These are phyloP conservation scores for Apis florea DNA, from an alignment of 1,140 invertebrate genomes.

Conservation along the genomic window DNA sequence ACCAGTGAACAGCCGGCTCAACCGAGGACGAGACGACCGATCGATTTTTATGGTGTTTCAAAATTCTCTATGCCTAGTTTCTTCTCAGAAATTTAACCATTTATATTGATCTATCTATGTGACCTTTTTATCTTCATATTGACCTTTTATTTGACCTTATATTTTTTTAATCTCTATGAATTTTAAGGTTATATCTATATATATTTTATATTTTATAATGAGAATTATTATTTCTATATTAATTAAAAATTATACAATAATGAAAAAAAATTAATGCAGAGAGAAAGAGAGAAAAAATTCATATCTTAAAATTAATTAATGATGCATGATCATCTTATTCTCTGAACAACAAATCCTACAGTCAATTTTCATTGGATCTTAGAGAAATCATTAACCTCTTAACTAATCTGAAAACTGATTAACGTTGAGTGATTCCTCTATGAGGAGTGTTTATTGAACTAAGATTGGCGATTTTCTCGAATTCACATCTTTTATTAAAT, in stretches of 20 bases:
- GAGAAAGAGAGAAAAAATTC: background rate
- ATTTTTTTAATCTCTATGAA: background rate
- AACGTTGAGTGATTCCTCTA: constrained; percentile 34
- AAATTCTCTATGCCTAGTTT: constrained; percentile 57
- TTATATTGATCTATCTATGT: background rate
- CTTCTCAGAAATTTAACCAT: constrained; percentile 34
- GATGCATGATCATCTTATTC: background rate
- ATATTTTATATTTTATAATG: background rate
- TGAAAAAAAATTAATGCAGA: background rate
- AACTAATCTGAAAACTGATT: constrained; percentile 28
- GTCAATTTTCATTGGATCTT: constrained; percentile 15
- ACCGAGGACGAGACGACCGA: constrained; percentile 40
- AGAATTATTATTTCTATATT: too few relatives aligned
- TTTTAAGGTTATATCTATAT: background rate
- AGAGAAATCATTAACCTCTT: constrained; percentile 24
- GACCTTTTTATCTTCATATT: background rate
- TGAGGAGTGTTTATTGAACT: constrained; percentile 43
- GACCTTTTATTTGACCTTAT: background rate
- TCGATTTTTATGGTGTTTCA: constrained; percentile 68
- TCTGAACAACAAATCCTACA: constrained; percentile 15
- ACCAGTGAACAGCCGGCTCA: constrained; percentile 45
- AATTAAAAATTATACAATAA: background rate
- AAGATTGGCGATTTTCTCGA: constrained; percentile 8
- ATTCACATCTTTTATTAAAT: background rate
- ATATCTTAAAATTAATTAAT: constrained; percentile 8